Evolutionary conservation across 2,888 invertebrate species (phyloP), one percentile per base, ranked within the genome.

Genomic region (Ectemnius lituratus): DNA sequence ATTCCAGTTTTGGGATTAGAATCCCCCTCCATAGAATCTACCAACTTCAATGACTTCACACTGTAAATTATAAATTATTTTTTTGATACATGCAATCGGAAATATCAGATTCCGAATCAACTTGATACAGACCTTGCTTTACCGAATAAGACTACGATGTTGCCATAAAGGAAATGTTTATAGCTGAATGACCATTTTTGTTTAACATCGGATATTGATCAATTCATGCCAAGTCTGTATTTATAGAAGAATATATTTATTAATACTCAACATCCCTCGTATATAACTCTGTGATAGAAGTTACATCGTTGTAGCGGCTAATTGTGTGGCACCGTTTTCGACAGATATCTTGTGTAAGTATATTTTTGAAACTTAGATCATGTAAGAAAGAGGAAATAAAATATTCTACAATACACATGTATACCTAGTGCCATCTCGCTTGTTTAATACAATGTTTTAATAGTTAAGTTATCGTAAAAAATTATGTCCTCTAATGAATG

Each of bases 11-110:
- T 79, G 73, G 76, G 69, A 71, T 81, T 63, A 70, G 70, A 79
- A 81, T 64, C 67, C 56, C 89, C 85, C 93, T 69, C 92, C 93
- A 89, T 56, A 57, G 62, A 61, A 27, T 77, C 62, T 76, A 66
- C 67, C 70, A 81, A 80, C 67, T 76, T 83, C 70, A 75, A 80
- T 37, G 73, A 83, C 71, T 81, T 72, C 59, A 66, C 62, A 57
- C 37, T 83, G 68, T 83, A 78, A 79, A 82, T 70, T 56, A 67
- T 67, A 70, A 70, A 73, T 79, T 70, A 62, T 72, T 75, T 61
- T 74, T 66, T 59, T 62, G 49, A 23, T 70, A 28, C 37, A 61
- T n/a, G 46, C 16, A 63, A 70, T 63, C 61, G 57, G 62, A 75
- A 64, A 67, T 47, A 14, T 61, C 70, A 56, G 61, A 68, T 67